Conservation (phyloP, 1,140 invertebrate genomes). For the Phymorhynchus buccinoides region DNA sequence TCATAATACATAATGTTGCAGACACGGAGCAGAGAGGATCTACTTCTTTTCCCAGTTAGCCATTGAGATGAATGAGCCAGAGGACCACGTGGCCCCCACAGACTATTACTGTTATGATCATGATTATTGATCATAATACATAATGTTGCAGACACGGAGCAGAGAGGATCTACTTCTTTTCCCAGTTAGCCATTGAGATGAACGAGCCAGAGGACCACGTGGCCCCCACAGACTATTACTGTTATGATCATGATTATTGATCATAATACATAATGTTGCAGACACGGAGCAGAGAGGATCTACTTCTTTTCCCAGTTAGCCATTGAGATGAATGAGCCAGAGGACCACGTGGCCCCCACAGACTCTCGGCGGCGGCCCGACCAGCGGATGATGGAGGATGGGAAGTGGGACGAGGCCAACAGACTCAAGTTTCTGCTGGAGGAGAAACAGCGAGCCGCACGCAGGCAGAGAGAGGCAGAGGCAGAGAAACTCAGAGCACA, state of each 20-base stretch:
- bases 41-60: conserved; percentile 97
- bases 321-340: conserved; percentile 95
- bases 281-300: conserved; percentile 79
- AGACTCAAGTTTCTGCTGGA: conserved; percentile 89
- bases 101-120: too few species aligned
- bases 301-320: conserved; percentile 97
- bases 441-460: conserved; percentile 87
- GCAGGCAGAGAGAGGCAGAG: conserved; percentile 81
- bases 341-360: conserved; percentile 93
- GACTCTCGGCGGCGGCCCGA: conserved; percentile 95
- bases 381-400: conserved; percentile 97
- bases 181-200: conserved; percentile 92
- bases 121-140: too few species aligned
- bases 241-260: too few species aligned
- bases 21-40: conserved; percentile 79
- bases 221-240: conserved; percentile 97
- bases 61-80: conserved; percentile 95
- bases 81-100: conserved; percentile 93
- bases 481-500: conserved; percentile 84
- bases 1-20: too few species aligned
- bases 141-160: conserved; percentile 81
- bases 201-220: conserved; percentile 95
- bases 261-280: too few species aligned
- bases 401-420: conserved; percentile 97
- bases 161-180: conserved; percentile 90